Evolutionary conservation across 2,113 vertebrate species (phyloP).

Genomic region (Stictonetta naevosa): DNA sequence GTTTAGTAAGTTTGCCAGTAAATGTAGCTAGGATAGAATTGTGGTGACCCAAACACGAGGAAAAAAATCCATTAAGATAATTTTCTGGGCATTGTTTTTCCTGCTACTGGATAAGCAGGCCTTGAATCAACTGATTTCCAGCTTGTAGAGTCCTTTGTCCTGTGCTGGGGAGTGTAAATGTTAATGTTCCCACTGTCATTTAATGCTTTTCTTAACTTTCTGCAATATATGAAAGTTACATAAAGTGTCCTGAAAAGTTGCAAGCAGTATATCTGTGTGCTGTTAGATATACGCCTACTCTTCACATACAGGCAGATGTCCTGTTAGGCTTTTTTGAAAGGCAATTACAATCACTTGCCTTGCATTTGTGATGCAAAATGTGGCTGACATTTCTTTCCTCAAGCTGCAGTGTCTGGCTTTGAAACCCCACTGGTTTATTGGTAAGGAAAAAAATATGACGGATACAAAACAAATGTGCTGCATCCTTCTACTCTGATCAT

Average conservation of each 20-base stretch:
- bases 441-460: neutral
- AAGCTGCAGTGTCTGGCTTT: constrained; percentile 5
- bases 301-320: constrained; percentile 29
- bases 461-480: neutral
- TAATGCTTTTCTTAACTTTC: neutral
- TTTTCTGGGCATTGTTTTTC: constrained; percentile 30
- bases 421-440: neutral
- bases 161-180: neutral
- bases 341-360: neutral
- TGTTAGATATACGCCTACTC: neutral
- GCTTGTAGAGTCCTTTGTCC: neutral
- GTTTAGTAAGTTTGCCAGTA: constrained; percentile 56
- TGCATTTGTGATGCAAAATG: constrained; percentile 41
- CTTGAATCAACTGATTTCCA: neutral
- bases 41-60: neutral
- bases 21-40: constrained; percentile 23
- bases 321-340: constrained; percentile 35
- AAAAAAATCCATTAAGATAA: constrained; percentile 4
- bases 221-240: constrained; percentile 9
- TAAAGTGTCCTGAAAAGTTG: constrained; percentile 1
- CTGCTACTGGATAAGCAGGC: neutral
- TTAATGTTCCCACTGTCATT: neutral
- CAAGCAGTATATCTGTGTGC: neutral
- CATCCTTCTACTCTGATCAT: neutral
- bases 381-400: constrained; percentile 12